Conservation (phyloP, 2,797 vertebrate genomes). For the Philypnodon macrostomus region DNA sequence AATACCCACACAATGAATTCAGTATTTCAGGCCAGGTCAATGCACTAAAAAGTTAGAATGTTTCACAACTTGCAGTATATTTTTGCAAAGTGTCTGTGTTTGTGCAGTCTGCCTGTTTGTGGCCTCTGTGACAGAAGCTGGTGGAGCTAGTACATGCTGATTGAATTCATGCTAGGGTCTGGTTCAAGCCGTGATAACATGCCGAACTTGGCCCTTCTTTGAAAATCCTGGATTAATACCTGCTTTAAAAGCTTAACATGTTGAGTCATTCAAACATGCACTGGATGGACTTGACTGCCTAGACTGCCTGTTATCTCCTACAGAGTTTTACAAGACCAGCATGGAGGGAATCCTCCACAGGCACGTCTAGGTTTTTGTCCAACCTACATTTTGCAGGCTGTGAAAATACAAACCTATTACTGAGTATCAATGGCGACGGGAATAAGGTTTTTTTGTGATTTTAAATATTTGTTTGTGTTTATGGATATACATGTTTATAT, state of each 20-base stretch:
- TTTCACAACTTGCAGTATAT: too few relatives aligned
- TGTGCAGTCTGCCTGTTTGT: constrained; percentile 17
- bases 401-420: constrained; percentile 9
- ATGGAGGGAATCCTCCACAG: constrained; percentile 18
- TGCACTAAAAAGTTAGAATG: constrained; percentile 3
- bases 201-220: constrained; percentile 65
- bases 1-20: not conserved
- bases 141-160: constrained; percentile 38
- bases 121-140: constrained; percentile 36
- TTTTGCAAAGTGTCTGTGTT: not conserved
- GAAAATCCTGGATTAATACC: constrained; percentile 79
- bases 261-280: constrained; percentile 72
- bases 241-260: constrained; percentile 75
- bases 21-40: not conserved
- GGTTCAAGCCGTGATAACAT: constrained; percentile 65
- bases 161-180: constrained; percentile 57
- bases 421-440: not conserved
- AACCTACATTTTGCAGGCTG: constrained; percentile 12
- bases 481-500: too few relatives aligned
- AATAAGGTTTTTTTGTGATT: too few relatives aligned
- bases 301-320: constrained; percentile 59
- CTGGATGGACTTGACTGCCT: constrained; percentile 63
- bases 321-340: constrained; percentile 56
- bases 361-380: constrained; percentile 16
- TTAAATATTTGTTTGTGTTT: too few relatives aligned